Evolutionary conservation across 2,113 vertebrate species (phyloP).

Genomic region (Macroglossus sobrinus): DNA sequence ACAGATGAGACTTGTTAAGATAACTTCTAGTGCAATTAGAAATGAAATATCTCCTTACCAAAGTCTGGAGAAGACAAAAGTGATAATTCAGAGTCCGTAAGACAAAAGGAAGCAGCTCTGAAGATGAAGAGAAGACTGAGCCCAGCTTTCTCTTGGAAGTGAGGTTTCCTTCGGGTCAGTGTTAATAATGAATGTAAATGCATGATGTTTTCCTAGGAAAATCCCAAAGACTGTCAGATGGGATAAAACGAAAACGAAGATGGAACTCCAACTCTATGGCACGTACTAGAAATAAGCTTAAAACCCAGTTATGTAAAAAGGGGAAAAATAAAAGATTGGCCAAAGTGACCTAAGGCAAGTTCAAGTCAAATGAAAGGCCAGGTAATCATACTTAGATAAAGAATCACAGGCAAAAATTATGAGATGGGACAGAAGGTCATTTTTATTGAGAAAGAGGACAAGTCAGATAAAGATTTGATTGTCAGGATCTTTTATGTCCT

Average conservation of each 20-base stretch:
- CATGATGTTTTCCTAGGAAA: neutral
- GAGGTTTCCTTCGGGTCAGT: accelerated
- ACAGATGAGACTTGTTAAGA: neutral
- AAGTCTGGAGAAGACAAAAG: neutral
- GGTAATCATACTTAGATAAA: neutral
- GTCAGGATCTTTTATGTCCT: neutral
- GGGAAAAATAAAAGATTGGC: neutral
- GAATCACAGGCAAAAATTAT: neutral
- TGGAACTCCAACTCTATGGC: neutral
- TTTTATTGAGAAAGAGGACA: neutral
- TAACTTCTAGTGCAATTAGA: neutral
- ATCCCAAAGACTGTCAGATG: neutral
- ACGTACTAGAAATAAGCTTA: neutral
- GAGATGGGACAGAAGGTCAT: neutral
- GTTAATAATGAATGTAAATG: neutral
- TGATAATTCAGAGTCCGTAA: neutral
- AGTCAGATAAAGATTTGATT: neutral
- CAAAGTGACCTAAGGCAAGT: neutral
- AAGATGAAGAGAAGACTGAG: neutral
- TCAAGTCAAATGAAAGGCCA: neutral
- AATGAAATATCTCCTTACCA: neutral
- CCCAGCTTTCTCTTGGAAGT: accelerated
- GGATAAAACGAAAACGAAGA: neutral
- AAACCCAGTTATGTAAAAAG: neutral
- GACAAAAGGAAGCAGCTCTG: neutral